A percentile compares a stretch with the other conserved stretches of the same genome.
Evolutionary conservation across 2,888 invertebrate genomes (phyloP).

Genomic region (Thecocarcelia acutangulata): DNA sequence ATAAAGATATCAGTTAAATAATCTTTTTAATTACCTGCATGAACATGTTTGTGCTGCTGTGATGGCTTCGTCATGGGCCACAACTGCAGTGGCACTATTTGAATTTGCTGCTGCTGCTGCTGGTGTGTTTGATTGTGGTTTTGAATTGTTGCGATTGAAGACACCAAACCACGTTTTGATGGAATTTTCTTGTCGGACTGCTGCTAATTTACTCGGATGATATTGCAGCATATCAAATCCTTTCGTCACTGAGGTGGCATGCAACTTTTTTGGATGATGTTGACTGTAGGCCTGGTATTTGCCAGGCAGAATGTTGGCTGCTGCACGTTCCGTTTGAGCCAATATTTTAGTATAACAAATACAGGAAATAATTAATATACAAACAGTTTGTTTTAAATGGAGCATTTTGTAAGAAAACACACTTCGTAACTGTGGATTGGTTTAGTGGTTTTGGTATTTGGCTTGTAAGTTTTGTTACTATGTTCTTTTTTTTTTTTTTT

Average conservation of each 20-base stretch:
- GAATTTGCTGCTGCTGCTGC: slow-evolving; percentile 56
- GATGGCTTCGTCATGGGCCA: slow-evolving; percentile 65
- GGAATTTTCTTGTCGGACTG: slow-evolving; percentile 75
- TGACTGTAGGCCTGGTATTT: slow-evolving; percentile 78
- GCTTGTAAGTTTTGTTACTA: background rate
- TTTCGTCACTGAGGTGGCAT: slow-evolving; percentile 39
- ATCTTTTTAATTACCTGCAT: slow-evolving; percentile 74
- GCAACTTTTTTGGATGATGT: slow-evolving; percentile 59
- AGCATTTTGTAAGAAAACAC: slow-evolving; percentile 71
- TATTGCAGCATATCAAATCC: slow-evolving; percentile 38
- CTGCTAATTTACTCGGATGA: slow-evolving; percentile 43
- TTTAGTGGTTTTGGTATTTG: slow-evolving; percentile 28
- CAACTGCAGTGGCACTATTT: slow-evolving; percentile 18
- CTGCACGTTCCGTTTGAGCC: slow-evolving; percentile 49
- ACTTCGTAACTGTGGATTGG: slow-evolving; percentile 32
- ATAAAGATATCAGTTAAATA: slow-evolving; percentile 12
- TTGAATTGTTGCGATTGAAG: slow-evolving; percentile 84
- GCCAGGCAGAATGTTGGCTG: slow-evolving; percentile 72
- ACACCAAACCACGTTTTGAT: slow-evolving; percentile 84
- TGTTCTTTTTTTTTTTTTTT: background rate
- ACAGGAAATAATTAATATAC: slow-evolving; percentile 78
- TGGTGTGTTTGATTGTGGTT: slow-evolving; percentile 81
- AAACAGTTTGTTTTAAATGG: slow-evolving; percentile 77
- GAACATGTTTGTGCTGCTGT: slow-evolving; percentile 72
- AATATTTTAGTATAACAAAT: slow-evolving; percentile 70